A percentile compares a stretch with the other conserved stretches of the same genome.
Conservation (phyloP, 2,797 vertebrate genomes). For the Alfaro cultratus region DNA sequence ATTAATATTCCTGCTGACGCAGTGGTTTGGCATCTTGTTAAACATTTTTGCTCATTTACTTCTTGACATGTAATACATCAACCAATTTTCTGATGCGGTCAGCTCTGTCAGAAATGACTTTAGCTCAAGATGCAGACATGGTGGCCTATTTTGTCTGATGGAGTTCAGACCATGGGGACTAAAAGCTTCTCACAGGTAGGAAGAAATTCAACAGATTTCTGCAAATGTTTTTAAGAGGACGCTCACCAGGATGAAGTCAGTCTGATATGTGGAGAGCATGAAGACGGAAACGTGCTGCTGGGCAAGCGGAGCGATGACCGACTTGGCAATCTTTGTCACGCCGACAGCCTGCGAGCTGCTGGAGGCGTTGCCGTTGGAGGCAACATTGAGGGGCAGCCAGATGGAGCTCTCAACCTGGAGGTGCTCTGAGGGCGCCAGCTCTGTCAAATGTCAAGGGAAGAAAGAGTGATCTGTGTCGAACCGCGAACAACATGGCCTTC, state of each 20-base stretch:
- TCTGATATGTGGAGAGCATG: constrained; percentile 98
- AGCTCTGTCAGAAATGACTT: constrained; percentile 23
- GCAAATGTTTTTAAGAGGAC: not conserved
- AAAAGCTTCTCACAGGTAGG: constrained; percentile 31
- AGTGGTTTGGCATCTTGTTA: constrained; percentile 25
- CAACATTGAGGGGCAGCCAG: constrained; percentile 94
- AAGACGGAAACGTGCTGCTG: constrained; percentile 96
- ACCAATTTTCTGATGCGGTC: constrained; percentile 38
- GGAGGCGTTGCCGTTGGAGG: constrained; percentile 87
- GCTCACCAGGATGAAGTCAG: constrained; percentile 95
- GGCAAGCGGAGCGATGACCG: constrained; percentile 91
- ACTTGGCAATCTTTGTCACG: constrained; percentile 95
- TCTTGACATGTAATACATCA: constrained; percentile 51
- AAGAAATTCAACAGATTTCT: not conserved
- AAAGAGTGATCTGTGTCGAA: not conserved
- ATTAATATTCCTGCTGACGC: constrained; percentile 55
- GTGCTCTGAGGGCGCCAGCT: constrained; percentile 90
- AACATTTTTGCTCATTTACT: constrained; percentile 49
- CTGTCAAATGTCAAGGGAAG: constrained; percentile 67
- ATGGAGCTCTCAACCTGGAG: constrained; percentile 90
- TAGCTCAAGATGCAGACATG: constrained; percentile 21
- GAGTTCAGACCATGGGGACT: constrained; percentile 80
- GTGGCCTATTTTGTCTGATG: constrained; percentile 30
- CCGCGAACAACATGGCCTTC: not conserved
- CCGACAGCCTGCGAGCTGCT: constrained; percentile 90